These are phyloP conservation scores for Choristoneura fumiferana DNA, from an alignment of 1,140 invertebrate species.

Conservation along the genomic window DNA sequence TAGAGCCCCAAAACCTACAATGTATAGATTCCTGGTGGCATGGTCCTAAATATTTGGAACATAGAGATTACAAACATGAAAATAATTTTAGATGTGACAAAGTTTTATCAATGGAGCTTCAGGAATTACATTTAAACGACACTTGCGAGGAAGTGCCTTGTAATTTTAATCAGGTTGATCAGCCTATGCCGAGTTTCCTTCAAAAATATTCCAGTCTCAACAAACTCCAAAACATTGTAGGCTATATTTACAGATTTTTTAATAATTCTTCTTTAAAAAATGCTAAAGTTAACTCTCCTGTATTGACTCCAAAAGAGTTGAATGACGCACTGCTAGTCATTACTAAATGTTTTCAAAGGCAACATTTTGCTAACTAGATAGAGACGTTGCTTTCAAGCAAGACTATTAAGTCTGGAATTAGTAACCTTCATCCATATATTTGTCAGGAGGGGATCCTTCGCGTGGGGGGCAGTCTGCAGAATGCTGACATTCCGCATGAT, in stretches of 20 bases:
- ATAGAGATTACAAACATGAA: background rate
- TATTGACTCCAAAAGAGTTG: background rate
- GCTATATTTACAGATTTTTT: slow-evolving; percentile 9
- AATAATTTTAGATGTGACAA: no score
- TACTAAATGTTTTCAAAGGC: background rate
- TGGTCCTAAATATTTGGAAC: slow-evolving; percentile 14
- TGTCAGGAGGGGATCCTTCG: background rate
- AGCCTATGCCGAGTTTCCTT: no score
- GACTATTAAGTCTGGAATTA: background rate
- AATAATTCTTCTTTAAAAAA: background rate
- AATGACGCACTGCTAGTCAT: background rate
- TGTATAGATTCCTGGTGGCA: slow-evolving; percentile 34
- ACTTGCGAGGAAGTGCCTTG: background rate
- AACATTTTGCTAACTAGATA: background rate
- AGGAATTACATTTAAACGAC: background rate
- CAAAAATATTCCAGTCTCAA: background rate
- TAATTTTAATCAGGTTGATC: no score
- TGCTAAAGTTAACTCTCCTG: background rate
- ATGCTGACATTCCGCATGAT: background rate
- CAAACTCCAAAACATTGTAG: slow-evolving; percentile 4
- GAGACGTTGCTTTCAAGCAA: background rate
- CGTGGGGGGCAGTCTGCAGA: background rate
- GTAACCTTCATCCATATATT: background rate
- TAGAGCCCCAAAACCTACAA: slow-evolving; percentile 22
- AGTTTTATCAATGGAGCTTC: no score